These are phyloP conservation scores for Oreocharis arfaki DNA, from an alignment of 2,113 vertebrate species.

Conservation along the genomic window DNA sequence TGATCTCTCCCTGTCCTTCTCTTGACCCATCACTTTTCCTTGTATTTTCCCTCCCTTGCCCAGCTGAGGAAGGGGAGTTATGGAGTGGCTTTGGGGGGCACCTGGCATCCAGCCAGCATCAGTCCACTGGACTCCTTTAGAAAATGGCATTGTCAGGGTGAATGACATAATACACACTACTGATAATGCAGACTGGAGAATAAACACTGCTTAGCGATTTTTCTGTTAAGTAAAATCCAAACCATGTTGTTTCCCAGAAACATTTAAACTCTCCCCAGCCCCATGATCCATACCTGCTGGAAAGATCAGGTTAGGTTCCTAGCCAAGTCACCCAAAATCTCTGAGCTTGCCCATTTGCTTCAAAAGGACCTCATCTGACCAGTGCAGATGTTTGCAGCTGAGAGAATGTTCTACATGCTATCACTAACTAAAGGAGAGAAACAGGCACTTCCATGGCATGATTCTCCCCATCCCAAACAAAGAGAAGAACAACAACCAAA, in stretches of 20 bases:
- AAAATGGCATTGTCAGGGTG: background rate
- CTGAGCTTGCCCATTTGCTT: background rate
- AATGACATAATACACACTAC: background rate
- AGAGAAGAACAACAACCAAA: background rate
- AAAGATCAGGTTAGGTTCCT: background rate
- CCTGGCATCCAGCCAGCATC: background rate
- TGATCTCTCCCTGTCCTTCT: background rate
- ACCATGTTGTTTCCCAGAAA: background rate
- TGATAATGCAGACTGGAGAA: background rate
- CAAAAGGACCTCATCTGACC: background rate
- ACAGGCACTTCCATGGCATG: background rate
- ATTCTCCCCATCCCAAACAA: background rate
- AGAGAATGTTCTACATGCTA: background rate
- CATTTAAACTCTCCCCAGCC: background rate
- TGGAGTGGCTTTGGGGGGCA: background rate
- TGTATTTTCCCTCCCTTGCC: background rate
- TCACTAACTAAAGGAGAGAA: background rate
- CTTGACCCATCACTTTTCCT: background rate
- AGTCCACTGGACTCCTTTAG: background rate
- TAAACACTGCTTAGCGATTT: background rate
- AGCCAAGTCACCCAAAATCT: background rate
- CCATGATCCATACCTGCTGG: background rate
- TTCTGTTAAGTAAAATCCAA: background rate
- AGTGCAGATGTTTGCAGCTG: background rate
- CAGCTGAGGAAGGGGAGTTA: background rate